Conservation (phyloP, 2,797 vertebrate genomes). For the Sebastes diaconus region DNA sequence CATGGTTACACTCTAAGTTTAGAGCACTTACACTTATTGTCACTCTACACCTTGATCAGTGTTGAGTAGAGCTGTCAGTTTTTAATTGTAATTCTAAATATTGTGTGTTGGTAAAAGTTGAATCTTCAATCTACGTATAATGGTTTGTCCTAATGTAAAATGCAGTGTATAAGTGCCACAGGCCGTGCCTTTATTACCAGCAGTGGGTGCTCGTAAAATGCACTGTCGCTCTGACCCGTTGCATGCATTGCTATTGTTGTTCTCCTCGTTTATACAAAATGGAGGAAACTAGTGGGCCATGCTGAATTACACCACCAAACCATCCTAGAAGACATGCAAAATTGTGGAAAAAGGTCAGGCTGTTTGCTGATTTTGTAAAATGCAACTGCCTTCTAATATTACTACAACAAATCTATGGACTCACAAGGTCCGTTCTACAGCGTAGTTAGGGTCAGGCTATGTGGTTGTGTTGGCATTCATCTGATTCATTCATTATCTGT, state of each 20-base stretch:
- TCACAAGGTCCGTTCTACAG: constrained; percentile 1
- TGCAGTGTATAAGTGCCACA: background rate
- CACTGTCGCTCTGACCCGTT: background rate
- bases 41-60: background rate
- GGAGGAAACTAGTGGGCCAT: background rate
- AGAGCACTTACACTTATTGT: background rate
- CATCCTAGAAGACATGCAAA: background rate
- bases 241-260: background rate
- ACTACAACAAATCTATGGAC: background rate
- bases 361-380: background rate
- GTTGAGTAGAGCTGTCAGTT: background rate
- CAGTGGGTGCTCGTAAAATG: background rate
- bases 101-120: background rate
- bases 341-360: background rate
- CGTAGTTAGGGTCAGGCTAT: background rate
- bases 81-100: background rate
- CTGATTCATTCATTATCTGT: background rate
- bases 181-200: background rate
- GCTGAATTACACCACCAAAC: background rate
- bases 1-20: background rate
- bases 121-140: background rate
- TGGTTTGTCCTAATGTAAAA: background rate
- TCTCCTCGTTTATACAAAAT: background rate
- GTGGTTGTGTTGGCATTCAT: background rate
- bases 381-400: background rate